Base-by-base conservation (phyloP, 2,113 vertebrate species). In the Saccopteryx leptura region DNA sequence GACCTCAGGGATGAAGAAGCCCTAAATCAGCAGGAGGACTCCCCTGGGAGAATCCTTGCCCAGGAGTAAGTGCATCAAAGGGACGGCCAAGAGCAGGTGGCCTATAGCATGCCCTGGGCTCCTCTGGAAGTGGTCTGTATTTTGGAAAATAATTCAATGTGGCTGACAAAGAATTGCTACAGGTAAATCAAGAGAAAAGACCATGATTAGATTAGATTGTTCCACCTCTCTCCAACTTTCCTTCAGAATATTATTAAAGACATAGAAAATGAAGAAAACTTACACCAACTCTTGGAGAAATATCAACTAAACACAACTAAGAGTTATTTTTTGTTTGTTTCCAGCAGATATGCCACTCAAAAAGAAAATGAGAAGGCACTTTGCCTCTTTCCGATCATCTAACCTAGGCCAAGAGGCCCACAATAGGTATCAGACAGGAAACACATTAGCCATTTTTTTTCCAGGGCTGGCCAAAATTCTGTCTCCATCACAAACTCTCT, bases 1-100 rank as follows among this genome's bases (percentile, higher is more conserved):
- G 52, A 6, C 18, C 10, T 26, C 7, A 23, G 21, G 15, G 18
- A 28, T 31, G 18, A 17, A 54, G 9, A 17, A 6, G 4, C 1
- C 12, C 13, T 10, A 5, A 2, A 13, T n/a, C 28, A 2, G 15
- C 11, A 5, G 26, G 18, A 52, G 10, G n/a, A 52, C 5, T 17
- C 5, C 18, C 9, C 6, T 2, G 19, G 61, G 21, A 21, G 12
- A 31, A 7, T 5, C 17, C 17, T 9, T 21, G 52, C 31, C 50
- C 21, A 26, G 5, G 21, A 31, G 33, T 1, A 7, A 9, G 24
- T 8, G 60, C 19, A 7, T 10, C 69, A 1, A 1, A 68, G 39
- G n/a, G 58, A 18, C 12, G 21, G 24, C 52, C 48, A 33, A 19
- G 60, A 21, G 33, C 28, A 39, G 13, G 0, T 31, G n/a, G 12